These are phyloP conservation scores for Sweltsa coloradensis DNA, from an alignment of 1,140 invertebrate species.

Conservation along the genomic window DNA sequence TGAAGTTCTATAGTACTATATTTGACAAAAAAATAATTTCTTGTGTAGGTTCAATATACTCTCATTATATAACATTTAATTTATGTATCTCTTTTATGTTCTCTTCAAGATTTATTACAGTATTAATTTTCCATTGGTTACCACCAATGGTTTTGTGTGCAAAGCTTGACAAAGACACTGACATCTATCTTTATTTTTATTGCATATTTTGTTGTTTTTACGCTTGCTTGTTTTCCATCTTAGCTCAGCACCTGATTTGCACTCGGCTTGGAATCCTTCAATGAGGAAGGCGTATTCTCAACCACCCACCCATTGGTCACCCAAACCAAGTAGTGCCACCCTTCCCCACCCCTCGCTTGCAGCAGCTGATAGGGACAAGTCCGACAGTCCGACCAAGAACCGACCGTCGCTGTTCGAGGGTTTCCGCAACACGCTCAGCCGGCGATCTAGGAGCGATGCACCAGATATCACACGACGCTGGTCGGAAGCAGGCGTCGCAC, in stretches of 20 bases:
- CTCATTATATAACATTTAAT: too few relatives aligned
- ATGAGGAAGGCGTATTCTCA: constrained; percentile 33
- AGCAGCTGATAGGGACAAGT: constrained; percentile 14
- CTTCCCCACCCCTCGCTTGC: neutral
- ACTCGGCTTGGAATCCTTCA: constrained; percentile 25
- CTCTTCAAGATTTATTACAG: too few relatives aligned
- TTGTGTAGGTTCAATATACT: too few relatives aligned
- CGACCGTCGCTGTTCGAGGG: constrained; percentile 39
- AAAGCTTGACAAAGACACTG: too few relatives aligned
- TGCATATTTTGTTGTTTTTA: constrained; percentile 9
- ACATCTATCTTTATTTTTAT: constrained; percentile 4
- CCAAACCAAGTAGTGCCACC: neutral
- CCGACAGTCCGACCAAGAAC: constrained; percentile 41
- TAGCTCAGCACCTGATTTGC: constrained; percentile 28
- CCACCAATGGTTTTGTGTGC: too few relatives aligned
- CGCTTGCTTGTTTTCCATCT: constrained; percentile 21
- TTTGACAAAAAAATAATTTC: too few relatives aligned
- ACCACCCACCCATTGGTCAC: constrained; percentile 18
- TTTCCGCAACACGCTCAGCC: constrained; percentile 41
- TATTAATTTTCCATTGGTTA: too few relatives aligned
- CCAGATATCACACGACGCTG: constrained; percentile 16
- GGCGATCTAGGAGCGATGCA: constrained; percentile 24
- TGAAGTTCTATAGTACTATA: too few relatives aligned
- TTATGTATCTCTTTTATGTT: too few relatives aligned
- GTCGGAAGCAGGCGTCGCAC: constrained; percentile 19